Evolutionary conservation across 2,113 vertebrate genomes (phyloP), one percentile per base, ranked within the genome.

Genomic region (Pseudolaguvia tuberculata): DNA sequence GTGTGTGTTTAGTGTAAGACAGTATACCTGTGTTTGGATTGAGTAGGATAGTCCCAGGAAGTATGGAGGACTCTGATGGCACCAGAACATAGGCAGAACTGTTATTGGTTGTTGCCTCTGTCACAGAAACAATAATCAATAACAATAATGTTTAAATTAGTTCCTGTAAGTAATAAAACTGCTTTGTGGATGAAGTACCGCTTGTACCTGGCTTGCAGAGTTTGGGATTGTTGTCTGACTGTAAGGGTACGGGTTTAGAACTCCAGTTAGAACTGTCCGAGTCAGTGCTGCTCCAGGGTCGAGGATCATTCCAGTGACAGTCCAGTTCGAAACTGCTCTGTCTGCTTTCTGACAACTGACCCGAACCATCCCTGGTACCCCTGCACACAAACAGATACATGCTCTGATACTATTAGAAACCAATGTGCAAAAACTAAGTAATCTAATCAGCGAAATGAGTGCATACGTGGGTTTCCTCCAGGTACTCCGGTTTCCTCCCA

Each of bases 241-340:
- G 89, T 21, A 91, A 88, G 78, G 92, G 92, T 86, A 88, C 77
- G 68, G 92, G 90, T 85, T 93, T 94, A 47, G 91, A 83, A 55
- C 92, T 89, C 27, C 94, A 92, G 82, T 87, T 89, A 61, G 96
- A 94, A 73, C 94, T 95, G 80, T 98, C 96, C 0, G 95, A 98
- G 80, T 97, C 96, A 0, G 94, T 96, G 90, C 96, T 98, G 92
- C 96, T 98, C 96, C 96, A 97, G 17, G 96, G 94, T 79, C 91
- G 88, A 65, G 94, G 93, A 79, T 96, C 96, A 57, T 89, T 55
- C 88, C 94, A 95, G 82, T 89, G 92, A 81, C 92, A 83, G 77
- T 98, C 96, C 0, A 90, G 91, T 80, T 98, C 95, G 0, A 92
- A 93, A 83, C 96, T 98, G 91, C 94, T 98, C 84, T 97, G 95